A percentile compares a stretch with the other conserved stretches of the same genome.
Evolutionary conservation across 2,797 vertebrate species (phyloP).

Genomic region (Arrhamphus sclerolepis): DNA sequence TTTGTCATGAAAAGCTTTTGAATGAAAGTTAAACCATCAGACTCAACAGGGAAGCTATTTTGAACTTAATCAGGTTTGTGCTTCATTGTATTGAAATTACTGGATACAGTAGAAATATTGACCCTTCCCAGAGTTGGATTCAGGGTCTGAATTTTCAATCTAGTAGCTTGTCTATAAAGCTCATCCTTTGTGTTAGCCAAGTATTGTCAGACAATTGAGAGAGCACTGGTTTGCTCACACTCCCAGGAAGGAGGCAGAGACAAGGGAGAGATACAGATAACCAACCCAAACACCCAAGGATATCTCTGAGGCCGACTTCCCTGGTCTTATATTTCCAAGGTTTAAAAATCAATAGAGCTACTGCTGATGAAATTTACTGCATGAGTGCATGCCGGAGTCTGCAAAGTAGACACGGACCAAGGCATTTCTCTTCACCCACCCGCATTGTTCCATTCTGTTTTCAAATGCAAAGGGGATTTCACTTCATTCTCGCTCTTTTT

Average conservation of each 20-base stretch:
- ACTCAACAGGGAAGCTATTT: constrained; percentile 32
- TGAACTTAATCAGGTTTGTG: constrained; percentile 31
- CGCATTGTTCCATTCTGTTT: constrained; percentile 70
- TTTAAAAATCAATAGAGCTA: constrained; percentile 78
- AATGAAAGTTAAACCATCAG: constrained; percentile 49
- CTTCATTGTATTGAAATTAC: constrained; percentile 49
- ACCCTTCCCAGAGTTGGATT: constrained; percentile 51
- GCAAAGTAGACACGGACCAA: constrained; percentile 52
- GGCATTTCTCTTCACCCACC: constrained; percentile 51
- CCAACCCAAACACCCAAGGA: constrained; percentile 68
- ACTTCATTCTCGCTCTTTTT: constrained; percentile 62
- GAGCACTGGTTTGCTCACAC: constrained; percentile 58
- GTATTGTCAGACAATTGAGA: constrained; percentile 65
- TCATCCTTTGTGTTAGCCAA: constrained; percentile 51
- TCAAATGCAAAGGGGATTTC: constrained; percentile 79
- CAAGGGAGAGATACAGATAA: constrained; percentile 53
- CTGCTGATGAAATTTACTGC: constrained; percentile 81
- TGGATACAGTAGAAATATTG: constrained; percentile 50
- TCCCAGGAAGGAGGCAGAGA: constrained; percentile 54
- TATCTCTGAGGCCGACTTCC: constrained; percentile 64
- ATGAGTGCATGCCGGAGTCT: constrained; percentile 68
- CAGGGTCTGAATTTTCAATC: constrained; percentile 63
- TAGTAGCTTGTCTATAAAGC: constrained; percentile 53
- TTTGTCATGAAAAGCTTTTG: constrained; percentile 40
- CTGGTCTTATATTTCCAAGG: constrained; percentile 76